Evolutionary conservation across 2,113 vertebrate genomes (phyloP), one percentile per base, ranked within the genome.

Genomic region (Fukomys damarensis): DNA sequence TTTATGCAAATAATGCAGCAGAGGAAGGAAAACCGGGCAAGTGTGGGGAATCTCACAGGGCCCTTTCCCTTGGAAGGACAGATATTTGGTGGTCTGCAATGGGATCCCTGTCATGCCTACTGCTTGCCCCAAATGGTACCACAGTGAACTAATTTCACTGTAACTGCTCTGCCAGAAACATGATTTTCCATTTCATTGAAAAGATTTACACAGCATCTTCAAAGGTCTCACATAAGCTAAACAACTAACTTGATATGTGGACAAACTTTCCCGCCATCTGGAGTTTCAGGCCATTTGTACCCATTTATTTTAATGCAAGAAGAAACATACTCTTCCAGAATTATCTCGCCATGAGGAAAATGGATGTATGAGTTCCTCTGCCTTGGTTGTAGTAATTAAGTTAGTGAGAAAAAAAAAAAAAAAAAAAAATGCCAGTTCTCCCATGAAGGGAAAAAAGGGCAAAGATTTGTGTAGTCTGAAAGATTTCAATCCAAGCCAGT

Each of bases 1-100:
- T 90, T 92, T 52, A 93, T 90, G 89, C 80, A 93, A 96, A 97
- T 77, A 66, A 92, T 35, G 26, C 22, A 72, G 80, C 43, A 52
- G 56, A 84, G 95, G 92, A 90, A 96, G 81, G 70, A 68, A 92
- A 66, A 68, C 19, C 35, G 86, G 63, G 54, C n/a, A 41, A 74
- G 41, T 49, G 59, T 38, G 89, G 90, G 86, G 87, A 91, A 61
- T 66, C n/a, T 66, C 86, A 54, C 26, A 41, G n/a, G 8, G 76
- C 46, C 93, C 94, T 86, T 96, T 87, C 41, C 26, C 86, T 80
- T 63, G 5, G 59, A 77, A 86, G 93, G 68, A 95, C 93, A 89
- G 91, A 94, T 84, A 96, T 93, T 91, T 89, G 86, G 77, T 43
- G 79, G 89, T 66, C 61, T 58, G 80, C 49, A 76, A 30, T 1